Evolutionary conservation across 2,888 invertebrate species (phyloP), one percentile per base, ranked within the genome.

Genomic region (Sinohyriopsis cumingii): DNA sequence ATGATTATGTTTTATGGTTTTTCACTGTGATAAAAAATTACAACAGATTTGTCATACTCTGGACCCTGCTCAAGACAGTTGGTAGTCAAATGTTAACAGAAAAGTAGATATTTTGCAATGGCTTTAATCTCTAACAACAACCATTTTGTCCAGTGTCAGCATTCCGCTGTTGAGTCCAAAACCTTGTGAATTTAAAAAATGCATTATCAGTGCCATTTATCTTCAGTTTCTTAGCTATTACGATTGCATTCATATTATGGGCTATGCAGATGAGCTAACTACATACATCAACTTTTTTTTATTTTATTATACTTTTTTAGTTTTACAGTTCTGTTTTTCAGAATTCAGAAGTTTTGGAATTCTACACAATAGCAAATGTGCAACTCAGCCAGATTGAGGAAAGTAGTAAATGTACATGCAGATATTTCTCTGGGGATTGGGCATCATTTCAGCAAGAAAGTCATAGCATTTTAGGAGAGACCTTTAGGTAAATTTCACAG

Each of bases 281-380:
- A 22, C 22, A 18, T 63, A 15, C 19, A n/a, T 0, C 12, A 1
- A 3, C 12, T 22, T 62, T 22, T 25, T 53, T 63, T 19, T 24
- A n/a, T n/a, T n/a, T n/a, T n/a, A n/a, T n/a, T n/a, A n/a, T 45
- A 20, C 7, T 54, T 24, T n/a, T 5, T 20, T 33, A 53, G 53
- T 24, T 53, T 9, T 45, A 15, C 45, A n/a, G 9, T 59, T 59
- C 65, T 65, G 57, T 63, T 45, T 80, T 82, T 68, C 90, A 97
- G 96, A 97, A 98, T 90, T 91, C 91, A 81, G 96, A 96, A 90
- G 95, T 98, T 18, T 88, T 97, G 61, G 92, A 93, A 77, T 91
- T 92, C 83, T 91, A 94, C n/a, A 97, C 97, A 33, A 93, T 95
- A 82, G 95, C 95, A 12, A 97, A 96, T 91, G 92, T 95, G 56